Evolutionary conservation across 2,888 invertebrate genomes (phyloP).

Genomic region (Drosophila bunnanda): DNA sequence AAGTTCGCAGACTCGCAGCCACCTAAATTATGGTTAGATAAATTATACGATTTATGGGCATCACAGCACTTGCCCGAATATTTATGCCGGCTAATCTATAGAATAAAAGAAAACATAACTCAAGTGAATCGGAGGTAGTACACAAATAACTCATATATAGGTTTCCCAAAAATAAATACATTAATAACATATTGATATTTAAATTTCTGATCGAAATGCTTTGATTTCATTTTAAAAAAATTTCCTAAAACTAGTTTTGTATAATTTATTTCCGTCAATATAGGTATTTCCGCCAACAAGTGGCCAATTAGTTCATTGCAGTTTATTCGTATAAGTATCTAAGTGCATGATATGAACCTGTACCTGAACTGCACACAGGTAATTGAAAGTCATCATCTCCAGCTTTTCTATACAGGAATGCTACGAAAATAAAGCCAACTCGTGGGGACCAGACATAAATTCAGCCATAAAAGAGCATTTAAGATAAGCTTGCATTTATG

Average conservation of each 20-base stretch:
- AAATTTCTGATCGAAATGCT: neutral
- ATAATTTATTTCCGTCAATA: neutral
- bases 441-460: slow-evolving; percentile 63
- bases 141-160: neutral
- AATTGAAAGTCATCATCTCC: slow-evolving; percentile 72
- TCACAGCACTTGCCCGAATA: slow-evolving; percentile 39
- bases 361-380: slow-evolving; percentile 47
- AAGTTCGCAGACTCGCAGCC: slow-evolving; percentile 15
- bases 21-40: slow-evolving; percentile 41
- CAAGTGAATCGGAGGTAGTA: neutral
- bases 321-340: slow-evolving; percentile 1
- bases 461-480: slow-evolving; percentile 79
- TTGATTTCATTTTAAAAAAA: neutral
- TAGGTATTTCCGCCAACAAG: slow-evolving; percentile 31
- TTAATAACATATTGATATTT: neutral
- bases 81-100: slow-evolving; percentile 35
- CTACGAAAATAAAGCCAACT: slow-evolving; percentile 9
- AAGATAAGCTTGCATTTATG: slow-evolving; percentile 80
- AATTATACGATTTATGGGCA: slow-evolving; percentile 42
- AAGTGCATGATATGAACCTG: neutral
- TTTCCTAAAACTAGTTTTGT: neutral
- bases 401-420: slow-evolving; percentile 19
- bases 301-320: slow-evolving; percentile 49
- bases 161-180: neutral
- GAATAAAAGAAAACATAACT: slow-evolving; percentile 18